Evolutionary conservation across 1,140 invertebrate species (phyloP).

Genomic region (Drosophila sucinea): DNA sequence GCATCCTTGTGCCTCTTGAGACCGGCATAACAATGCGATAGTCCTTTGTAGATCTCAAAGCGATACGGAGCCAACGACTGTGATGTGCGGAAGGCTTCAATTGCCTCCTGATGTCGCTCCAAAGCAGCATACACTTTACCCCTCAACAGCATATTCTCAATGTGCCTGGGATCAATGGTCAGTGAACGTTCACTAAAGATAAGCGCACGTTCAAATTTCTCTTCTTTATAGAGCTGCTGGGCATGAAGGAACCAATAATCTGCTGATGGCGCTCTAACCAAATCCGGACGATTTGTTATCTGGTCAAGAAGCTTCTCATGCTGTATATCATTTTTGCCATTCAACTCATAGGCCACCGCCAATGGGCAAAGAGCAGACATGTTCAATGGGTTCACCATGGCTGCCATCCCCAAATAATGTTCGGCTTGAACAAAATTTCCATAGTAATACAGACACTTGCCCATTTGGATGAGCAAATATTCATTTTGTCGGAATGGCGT

Average conservation of each 20-base stretch:
- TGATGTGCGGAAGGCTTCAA: conserved; percentile 88
- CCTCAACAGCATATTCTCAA: conserved; percentile 89
- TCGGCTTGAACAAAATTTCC: conserved; percentile 85
- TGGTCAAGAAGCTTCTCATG: conserved; percentile 84
- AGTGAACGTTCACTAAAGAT: conserved; percentile 83
- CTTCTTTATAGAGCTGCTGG: conserved; percentile 85
- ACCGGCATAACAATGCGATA: conserved; percentile 65
- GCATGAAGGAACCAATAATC: conserved; percentile 87
- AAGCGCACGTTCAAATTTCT: conserved; percentile 85
- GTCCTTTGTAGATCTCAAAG: conserved; percentile 75
- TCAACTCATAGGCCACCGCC: conserved; percentile 84
- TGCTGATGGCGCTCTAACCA: conserved; percentile 67
- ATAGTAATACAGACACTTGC: conserved; percentile 87
- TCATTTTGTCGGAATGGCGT: conserved; percentile 87
- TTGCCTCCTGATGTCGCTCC: conserved; percentile 88
- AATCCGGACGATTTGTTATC: conserved; percentile 82
- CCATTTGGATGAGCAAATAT: conserved; percentile 86
- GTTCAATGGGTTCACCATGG: conserved; percentile 85
- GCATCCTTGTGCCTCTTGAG: conserved; percentile 68
- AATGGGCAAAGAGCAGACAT: conserved; percentile 84
- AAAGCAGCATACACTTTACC: conserved; percentile 87
- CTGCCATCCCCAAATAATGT: conserved; percentile 84
- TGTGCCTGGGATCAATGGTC: conserved; percentile 84
- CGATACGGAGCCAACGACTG: conserved; percentile 85
- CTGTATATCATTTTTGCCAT: conserved; percentile 82